Base-by-base conservation (phyloP, 2,888 invertebrate genomes). In the Xanthia togata region DNA sequence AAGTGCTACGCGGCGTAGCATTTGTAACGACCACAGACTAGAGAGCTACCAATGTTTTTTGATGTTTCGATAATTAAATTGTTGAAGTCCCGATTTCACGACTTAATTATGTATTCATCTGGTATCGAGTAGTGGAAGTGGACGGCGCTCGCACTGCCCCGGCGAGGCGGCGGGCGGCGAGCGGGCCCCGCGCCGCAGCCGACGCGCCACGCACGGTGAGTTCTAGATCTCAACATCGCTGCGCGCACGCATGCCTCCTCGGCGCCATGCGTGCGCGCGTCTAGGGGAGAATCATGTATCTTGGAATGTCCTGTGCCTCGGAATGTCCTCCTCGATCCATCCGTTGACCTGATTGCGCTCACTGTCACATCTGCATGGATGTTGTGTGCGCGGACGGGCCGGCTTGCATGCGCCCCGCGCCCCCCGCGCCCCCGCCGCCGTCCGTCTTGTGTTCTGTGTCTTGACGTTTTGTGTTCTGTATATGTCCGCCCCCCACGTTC, bases 251-350 rank as follows among this genome's bases (percentile, higher is more conserved):
- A 94, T 93, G 87, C 59, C 88, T 79, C 88, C 87, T 70, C 79
- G 89, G 87, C 88, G 88, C 86, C 90, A 93, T 95, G 91, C 94
- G 94, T 91, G 91, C 95, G 93, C 95, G 95, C 95, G 94, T 93
- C 93, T 94, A 95, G 95, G 96, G 97, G 96, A 97, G 95, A 94
- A 96, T 96, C 96, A 96, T 97, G 96, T 97, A 97, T 97, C 97
- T 97, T 97, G 97, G 97, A 97, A 97, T 97, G 97, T 96, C 96
- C 96, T 96, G 97, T 97, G 96, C 97, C 97, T 97, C 97, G 97
- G 97, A 97, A 97, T 97, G 97, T 96, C 96, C 96, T 96, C 96
- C 96, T 96, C 95, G 94, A 94, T 93, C 94, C 94, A 94, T 93
- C 92, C 91, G 94, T 95, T 93, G 93, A 94, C 93, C 94, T 92